Evolutionary conservation across 2,797 vertebrate genomes (phyloP).

Genomic region (Sphenopsis melanotis): DNA sequence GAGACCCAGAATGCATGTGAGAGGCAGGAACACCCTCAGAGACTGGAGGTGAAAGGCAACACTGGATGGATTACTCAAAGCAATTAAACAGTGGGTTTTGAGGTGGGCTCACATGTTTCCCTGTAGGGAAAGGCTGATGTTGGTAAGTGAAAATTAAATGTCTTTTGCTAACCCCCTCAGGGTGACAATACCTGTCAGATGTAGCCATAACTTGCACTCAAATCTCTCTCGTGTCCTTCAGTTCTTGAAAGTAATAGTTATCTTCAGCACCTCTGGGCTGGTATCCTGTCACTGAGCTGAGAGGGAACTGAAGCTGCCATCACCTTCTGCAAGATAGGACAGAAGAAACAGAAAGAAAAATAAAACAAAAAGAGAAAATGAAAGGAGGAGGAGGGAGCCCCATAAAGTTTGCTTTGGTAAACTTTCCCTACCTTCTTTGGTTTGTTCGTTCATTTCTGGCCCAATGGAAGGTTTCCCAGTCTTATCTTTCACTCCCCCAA

Average conservation of each 20-base stretch:
- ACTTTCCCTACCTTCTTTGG: background rate
- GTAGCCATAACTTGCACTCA: background rate
- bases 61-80: background rate
- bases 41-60: background rate
- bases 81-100: background rate
- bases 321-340: background rate
- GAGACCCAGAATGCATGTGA: background rate
- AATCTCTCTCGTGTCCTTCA: background rate
- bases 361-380: background rate
- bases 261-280: background rate
- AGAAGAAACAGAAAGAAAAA: background rate
- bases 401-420: background rate
- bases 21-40: background rate
- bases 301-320: background rate
- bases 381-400: background rate
- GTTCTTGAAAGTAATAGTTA: background rate
- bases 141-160: conserved; percentile 52
- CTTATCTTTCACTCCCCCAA: background rate
- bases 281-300: background rate
- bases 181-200: background rate
- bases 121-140: background rate
- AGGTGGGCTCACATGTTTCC: background rate
- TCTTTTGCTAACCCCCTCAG: background rate
- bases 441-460: background rate
- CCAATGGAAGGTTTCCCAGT: background rate